phyloP scores from a whole-genome alignment of 2,113 vertebrate species.

The Cyprinus carpio region DNA sequence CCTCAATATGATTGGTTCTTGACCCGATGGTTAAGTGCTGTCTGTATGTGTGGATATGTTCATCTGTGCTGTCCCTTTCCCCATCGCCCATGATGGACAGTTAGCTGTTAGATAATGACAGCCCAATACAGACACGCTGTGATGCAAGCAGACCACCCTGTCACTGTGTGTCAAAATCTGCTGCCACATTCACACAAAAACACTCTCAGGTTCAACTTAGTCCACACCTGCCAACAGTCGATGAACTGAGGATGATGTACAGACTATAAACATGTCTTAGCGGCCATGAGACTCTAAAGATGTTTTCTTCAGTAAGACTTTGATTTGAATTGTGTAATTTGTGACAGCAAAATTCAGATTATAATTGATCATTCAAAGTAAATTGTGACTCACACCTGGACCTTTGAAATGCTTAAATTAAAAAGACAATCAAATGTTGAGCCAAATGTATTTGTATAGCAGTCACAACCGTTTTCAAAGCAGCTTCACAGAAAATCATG shows the following conservation, averaged over 20 bases:
- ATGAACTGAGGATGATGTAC: not conserved
- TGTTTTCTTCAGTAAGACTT: not conserved
- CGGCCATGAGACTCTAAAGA: not conserved
- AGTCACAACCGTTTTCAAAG: not conserved
- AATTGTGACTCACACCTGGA: not conserved
- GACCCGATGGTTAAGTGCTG: not conserved
- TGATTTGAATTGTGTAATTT: not conserved
- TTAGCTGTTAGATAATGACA: conserved; percentile 83
- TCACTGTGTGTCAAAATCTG: conserved; percentile 93
- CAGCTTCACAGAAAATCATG: not conserved
- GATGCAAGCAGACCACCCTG: conserved; percentile 90
- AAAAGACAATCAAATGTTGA: not conserved
- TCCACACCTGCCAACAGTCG: conserved; percentile 5
- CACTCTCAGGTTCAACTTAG: conserved; percentile 60
- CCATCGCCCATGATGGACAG: conserved; percentile 76
- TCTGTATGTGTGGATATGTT: not conserved
- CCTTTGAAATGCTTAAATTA: not conserved
- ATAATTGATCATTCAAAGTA: not conserved
- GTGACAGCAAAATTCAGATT: not conserved
- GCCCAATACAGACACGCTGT: conserved; percentile 84
- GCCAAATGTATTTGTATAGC: not conserved
- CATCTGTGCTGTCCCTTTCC: not conserved
- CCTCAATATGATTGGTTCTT: not conserved
- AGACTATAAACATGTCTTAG: not conserved
- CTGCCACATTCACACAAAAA: conserved; percentile 78